phyloP scores from a whole-genome alignment of 2,797 vertebrate species.

The Takifugu rubripes region DNA sequence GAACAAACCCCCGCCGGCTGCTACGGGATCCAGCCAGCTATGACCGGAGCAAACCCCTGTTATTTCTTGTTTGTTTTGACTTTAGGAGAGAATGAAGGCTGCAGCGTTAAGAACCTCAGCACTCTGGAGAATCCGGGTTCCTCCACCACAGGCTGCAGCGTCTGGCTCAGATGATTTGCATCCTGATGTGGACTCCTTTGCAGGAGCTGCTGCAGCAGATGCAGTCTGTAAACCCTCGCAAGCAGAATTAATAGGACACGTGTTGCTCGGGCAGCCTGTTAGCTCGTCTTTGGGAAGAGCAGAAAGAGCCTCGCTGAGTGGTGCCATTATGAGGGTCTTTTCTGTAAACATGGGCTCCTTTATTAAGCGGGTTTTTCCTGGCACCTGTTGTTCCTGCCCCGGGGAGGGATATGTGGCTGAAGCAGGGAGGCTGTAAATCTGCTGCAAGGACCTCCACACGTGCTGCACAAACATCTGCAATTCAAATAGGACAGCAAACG shows the following conservation, averaged over 20 bases:
- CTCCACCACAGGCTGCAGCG: constrained; percentile 9
- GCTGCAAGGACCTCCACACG: constrained; percentile 13
- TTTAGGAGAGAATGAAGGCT: too few relatives aligned
- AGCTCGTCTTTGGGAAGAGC: constrained; percentile 28
- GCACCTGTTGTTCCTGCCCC: constrained; percentile 45
- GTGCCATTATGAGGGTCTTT: constrained; percentile 23
- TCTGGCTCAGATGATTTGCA: neutral
- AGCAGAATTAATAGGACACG: constrained; percentile 50
- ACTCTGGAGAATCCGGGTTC: constrained; percentile 6
- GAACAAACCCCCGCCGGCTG: neutral
- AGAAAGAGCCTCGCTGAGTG: constrained; percentile 26
- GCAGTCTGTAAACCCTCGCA: constrained; percentile 30
- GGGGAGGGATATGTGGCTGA: constrained; percentile 4
- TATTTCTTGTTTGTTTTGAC: neutral
- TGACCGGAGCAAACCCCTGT: constrained; percentile 8
- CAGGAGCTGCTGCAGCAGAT: constrained; percentile 18
- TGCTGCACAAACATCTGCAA: constrained; percentile 44
- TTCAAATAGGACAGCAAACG: constrained; percentile 45
- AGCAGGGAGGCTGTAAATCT: constrained; percentile 10
- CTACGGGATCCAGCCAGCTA: constrained; percentile 3
- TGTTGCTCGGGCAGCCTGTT: constrained; percentile 41
- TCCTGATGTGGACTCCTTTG: constrained; percentile 5
- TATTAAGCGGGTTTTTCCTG: constrained; percentile 30
- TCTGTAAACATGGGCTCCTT: constrained; percentile 49
- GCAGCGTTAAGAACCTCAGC: neutral